A percentile compares a stretch with the other conserved stretches of the same genome.
Evolutionary conservation across 2,113 vertebrate species (phyloP).

Genomic region (Tringa solitaria): DNA sequence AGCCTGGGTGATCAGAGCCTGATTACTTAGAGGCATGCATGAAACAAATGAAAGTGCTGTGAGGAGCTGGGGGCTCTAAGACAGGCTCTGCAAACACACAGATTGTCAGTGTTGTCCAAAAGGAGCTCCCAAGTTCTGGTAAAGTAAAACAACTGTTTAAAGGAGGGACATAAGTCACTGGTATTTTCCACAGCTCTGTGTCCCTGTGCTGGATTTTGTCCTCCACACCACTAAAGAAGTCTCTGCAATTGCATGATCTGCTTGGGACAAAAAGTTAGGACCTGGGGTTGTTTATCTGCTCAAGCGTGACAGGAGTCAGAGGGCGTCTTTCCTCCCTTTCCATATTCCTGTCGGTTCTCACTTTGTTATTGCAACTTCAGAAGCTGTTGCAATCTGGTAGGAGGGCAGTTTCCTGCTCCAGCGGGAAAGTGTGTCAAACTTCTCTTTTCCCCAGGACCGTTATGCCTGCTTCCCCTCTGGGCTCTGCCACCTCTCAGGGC

Average conservation of each 20-base stretch:
- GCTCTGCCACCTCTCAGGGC: not conserved
- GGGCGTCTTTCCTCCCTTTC: not conserved
- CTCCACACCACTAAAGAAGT: not conserved
- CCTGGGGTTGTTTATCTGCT: not conserved
- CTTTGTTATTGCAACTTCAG: constrained; percentile 11
- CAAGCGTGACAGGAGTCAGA: not conserved
- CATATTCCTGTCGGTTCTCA: not conserved
- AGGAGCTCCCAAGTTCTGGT: not conserved
- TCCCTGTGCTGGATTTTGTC: not conserved
- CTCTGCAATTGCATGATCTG: not conserved
- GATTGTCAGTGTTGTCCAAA: not conserved
- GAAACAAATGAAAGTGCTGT: not conserved
- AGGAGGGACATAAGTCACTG: not conserved
- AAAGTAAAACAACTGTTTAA: not conserved
- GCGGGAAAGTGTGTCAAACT: not conserved
- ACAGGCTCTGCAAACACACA: not conserved
- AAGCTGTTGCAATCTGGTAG: not conserved
- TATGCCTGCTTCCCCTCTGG: not conserved
- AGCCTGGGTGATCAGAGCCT: not conserved
- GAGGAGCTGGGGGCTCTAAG: not conserved
- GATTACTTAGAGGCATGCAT: not conserved
- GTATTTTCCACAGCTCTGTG: not conserved
- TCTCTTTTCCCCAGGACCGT: not conserved
- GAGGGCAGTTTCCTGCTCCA: not conserved
- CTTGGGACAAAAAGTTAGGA: not conserved